These are phyloP conservation scores for Tokudaia muenninki DNA, from an alignment of 2,797 vertebrate species.

Conservation along the genomic window DNA sequence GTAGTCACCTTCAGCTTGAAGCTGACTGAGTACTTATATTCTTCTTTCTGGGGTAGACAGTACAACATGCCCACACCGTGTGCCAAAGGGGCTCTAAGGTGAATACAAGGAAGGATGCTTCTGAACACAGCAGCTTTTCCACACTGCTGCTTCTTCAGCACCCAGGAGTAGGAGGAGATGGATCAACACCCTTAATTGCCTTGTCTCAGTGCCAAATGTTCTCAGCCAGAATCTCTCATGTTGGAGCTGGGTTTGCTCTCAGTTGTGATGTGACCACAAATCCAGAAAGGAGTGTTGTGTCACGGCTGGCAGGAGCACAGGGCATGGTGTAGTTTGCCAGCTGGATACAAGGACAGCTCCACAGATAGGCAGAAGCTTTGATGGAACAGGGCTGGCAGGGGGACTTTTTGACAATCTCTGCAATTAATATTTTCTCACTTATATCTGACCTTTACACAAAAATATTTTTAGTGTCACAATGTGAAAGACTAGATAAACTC, in stretches of 20 bases:
- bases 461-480: not conserved
- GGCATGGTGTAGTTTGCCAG: not conserved
- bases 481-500: not conserved
- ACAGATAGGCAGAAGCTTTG: not conserved
- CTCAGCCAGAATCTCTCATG: not conserved
- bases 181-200: conserved; percentile 54
- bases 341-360: not conserved
- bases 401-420: not conserved
- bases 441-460: not conserved
- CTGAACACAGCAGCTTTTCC: conserved; percentile 63
- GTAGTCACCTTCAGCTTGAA: not conserved
- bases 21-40: too few relatives aligned
- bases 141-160: not conserved
- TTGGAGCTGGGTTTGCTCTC: conserved; percentile 8
- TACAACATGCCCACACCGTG: not conserved
- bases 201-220: not conserved
- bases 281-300: not conserved
- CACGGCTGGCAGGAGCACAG: rapidly evolving
- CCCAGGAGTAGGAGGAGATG: not conserved
- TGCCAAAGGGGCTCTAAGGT: conserved; percentile 66
- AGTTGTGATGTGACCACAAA: not conserved
- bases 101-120: conserved; percentile 53
- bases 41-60: not conserved
- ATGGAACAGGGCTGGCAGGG: too few relatives aligned
- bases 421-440: not conserved